Base-by-base conservation (phyloP, 1,140 invertebrate genomes). In the Drosophila albomicans region DNA sequence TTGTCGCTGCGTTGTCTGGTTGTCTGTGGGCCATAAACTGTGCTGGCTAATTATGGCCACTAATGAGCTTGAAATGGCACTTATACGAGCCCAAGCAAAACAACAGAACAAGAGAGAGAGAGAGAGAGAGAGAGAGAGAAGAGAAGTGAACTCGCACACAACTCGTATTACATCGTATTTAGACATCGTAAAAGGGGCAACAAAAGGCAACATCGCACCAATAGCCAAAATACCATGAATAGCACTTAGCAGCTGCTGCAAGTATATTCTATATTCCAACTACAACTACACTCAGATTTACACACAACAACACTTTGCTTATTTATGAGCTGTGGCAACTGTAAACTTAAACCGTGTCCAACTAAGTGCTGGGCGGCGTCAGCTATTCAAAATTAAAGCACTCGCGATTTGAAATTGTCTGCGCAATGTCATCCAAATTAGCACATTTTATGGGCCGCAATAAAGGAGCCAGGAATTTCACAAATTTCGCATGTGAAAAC, bases 21-120 rank as follows among this genome's bases (percentile, higher is more conserved):
- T 79, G 82, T 88, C 82, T 88, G 77, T 78, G 79, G 77, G 80
- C 85, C 84, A 87, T 87, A 87, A 87, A 87, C 80, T 75, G 43
- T 63, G 59, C 63, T 80, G 84, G 82, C 82, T 87, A 87, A 87
- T 87, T 87, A 88, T 87, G 84, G 82, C 82, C 85, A 78, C 82
- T 87, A 87, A 87, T 87, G 82, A 87, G 82, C 84, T 87, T 88
- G 84, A 87, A 87, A 87, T 87, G 82, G 82, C 85, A 88, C 85
- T 87, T 87, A 78, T 79, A 61, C 75, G 81, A 87, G 57, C 64
- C 73, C 62, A 66, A 66, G 59, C 61, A 78, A 65, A 56, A 48
- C 68, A 80, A 56, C 30, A 64, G 20, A 25, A 45, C 20, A 28
- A 32, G 28, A 46, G 5, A 46, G 10, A 61, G 13, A 51, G 15